phyloP scores from a whole-genome alignment of 2,888 invertebrate species.

The Deladenus siricidicola region DNA sequence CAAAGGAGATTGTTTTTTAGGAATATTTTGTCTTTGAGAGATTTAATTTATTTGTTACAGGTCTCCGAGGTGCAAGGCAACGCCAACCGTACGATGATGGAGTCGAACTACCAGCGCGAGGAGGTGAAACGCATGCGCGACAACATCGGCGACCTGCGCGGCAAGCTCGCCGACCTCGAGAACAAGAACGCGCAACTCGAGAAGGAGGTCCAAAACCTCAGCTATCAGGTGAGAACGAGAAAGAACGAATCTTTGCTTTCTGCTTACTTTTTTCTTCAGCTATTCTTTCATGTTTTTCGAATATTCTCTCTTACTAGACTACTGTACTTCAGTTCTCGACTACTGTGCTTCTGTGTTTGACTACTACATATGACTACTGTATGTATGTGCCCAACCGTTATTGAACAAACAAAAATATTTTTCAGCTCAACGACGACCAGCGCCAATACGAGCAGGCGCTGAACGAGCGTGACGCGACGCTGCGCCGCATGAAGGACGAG shows the following conservation, averaged over 20 bases:
- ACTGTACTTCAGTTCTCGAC: too few relatives aligned
- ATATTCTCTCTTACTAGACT: too few relatives aligned
- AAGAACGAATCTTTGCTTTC: too few relatives aligned
- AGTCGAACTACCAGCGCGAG: conserved; percentile 55
- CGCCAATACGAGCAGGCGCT: conserved; percentile 55
- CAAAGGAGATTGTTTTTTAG: too few relatives aligned
- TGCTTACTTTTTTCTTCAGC: too few relatives aligned
- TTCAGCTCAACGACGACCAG: conserved; percentile 53
- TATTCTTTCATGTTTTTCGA: too few relatives aligned
- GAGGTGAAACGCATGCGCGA: conserved; percentile 56
- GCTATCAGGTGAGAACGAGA: conserved; percentile 48
- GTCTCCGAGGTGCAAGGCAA: conserved; percentile 53
- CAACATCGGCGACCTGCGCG: conserved; percentile 52
- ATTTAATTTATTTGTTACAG: too few relatives aligned
- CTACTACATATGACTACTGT: too few relatives aligned
- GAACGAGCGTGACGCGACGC: conserved; percentile 51
- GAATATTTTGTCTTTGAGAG: too few relatives aligned
- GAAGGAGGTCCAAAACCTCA: conserved; percentile 52
- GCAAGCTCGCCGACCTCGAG: conserved; percentile 33
- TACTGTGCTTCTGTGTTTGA: too few relatives aligned
- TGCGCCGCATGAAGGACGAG: conserved; percentile 45
- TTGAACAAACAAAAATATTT: neutral
- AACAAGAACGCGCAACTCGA: conserved; percentile 56
- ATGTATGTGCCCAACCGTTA: too few relatives aligned
- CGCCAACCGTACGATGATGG: conserved; percentile 52